Evolutionary conservation across 2,888 invertebrate species (phyloP).

Genomic region (Cantharis lateralis): DNA sequence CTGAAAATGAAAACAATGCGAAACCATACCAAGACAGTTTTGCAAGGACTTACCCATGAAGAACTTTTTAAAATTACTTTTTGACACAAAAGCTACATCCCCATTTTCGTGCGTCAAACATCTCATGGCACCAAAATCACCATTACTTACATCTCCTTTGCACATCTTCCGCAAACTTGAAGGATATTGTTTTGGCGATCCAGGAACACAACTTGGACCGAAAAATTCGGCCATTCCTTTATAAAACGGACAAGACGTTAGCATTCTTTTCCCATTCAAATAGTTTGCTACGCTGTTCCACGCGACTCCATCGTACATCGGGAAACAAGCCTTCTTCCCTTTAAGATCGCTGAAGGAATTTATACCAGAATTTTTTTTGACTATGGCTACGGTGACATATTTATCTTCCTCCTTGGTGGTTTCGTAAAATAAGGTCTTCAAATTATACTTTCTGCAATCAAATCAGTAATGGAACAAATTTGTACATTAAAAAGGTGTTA

Average conservation of each 20-base stretch:
- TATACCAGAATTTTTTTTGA: constrained; percentile 61
- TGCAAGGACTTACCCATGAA: constrained; percentile 58
- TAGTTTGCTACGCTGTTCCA: constrained; percentile 64
- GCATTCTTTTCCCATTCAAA: constrained; percentile 50
- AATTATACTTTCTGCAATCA: constrained; percentile 58
- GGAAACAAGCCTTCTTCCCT: constrained; percentile 78
- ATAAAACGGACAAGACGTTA: constrained; percentile 54
- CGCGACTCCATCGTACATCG: constrained; percentile 76
- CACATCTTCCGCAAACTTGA: constrained; percentile 44
- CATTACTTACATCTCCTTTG: constrained; percentile 53
- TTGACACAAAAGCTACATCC: constrained; percentile 76
- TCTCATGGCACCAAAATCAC: constrained; percentile 67
- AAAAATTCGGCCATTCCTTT: constrained; percentile 64
- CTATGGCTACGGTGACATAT: constrained; percentile 70
- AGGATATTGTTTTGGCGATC: constrained; percentile 45
- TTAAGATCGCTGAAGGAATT: constrained; percentile 66
- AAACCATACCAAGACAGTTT: background rate
- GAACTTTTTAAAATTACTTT: constrained; percentile 45
- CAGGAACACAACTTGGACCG: constrained; percentile 66
- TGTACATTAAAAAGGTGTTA: constrained; percentile 44
- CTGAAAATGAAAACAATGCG: constrained; percentile 2
- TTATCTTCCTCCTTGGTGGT: constrained; percentile 63
- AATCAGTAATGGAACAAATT: constrained; percentile 46
- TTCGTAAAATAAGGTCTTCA: constrained; percentile 67
- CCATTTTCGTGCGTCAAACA: constrained; percentile 70